Conservation (phyloP, 2,797 vertebrate species). For the Prunella strophiata region DNA sequence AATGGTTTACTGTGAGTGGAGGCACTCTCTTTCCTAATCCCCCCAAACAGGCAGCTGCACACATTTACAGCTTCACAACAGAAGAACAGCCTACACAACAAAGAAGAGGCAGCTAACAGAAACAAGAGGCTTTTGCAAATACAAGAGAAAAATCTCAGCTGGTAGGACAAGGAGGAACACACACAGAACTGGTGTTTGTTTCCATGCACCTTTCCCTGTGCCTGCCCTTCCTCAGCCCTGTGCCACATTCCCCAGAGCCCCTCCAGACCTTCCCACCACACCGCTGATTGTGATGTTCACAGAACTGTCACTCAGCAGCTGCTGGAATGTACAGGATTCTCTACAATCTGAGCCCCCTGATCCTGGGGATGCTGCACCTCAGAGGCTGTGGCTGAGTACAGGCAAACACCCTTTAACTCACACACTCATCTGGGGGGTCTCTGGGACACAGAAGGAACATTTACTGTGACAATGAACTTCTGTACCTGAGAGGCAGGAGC, state of each 20-base stretch:
- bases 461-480: not conserved
- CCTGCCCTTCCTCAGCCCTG: not conserved
- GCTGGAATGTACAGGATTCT: not conserved
- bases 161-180: not conserved
- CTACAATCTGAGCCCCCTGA: not conserved
- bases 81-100: not conserved
- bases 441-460: not conserved
- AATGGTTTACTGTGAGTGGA: not conserved
- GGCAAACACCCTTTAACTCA: not conserved
- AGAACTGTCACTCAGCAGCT: not conserved
- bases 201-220: not conserved
- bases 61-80: not conserved
- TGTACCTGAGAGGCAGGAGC: not conserved
- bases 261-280: not conserved
- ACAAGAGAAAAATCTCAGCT: not conserved
- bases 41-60: not conserved
- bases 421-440: not conserved
- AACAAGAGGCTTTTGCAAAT: not conserved
- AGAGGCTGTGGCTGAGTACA: not conserved
- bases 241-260: not conserved
- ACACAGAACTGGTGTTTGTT: not conserved
- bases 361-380: not conserved
- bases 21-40: not conserved
- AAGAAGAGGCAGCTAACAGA: not conserved
- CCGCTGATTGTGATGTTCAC: rapidly evolving